Base-by-base conservation (phyloP, 1,140 invertebrate species). In the Adoxophyes honmai region DNA sequence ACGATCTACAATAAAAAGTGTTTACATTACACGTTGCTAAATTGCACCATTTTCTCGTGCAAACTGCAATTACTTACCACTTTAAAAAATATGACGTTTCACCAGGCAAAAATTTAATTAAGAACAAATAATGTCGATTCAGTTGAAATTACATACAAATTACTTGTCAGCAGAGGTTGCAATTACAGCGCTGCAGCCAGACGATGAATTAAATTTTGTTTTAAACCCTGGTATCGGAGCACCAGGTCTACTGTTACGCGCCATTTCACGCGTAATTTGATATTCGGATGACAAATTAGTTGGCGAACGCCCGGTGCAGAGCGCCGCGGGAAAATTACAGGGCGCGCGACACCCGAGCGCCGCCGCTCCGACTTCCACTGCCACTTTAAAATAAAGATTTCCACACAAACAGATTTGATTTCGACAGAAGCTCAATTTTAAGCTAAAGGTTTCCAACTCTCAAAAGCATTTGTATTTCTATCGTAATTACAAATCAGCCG, bases 241-340 rank as follows among this genome's bases (percentile, higher is more conserved):
- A 54, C 64, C 55, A 75, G 71, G 72, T 79, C 66, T 82, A 75
- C 78, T 73, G 77, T 84, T 85, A 76, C 78, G 73, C 70, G 75
- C 81, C 79, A 81, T 88, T 88, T 83, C 76, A 68, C 73, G 75
- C 75, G 77, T 82, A 82, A 86, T 86, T 86, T 82, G 83, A 88
- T 86, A 86, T 86, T 82, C 79, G 71, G 72, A 85, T 88, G 83
- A 86, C 80, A 86, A 86, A 86, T 86, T 85, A 85, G 81, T 82
- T 75, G 70, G 69, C 66, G 66, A 68, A 68, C 71, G 73, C 71
- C 60, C 59, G 64, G 65, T 68, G 70, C 62, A 64, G 53, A 60
- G 65, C 62, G 65, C 64, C 60, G 48, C 63, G 64, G 64, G 72
- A 67, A 80, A 87, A 88, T 86, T 88, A 84, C 78, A 81, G 79